Evolutionary conservation across 2,113 vertebrate species (phyloP).

Genomic region (Cheilinus undulatus): DNA sequence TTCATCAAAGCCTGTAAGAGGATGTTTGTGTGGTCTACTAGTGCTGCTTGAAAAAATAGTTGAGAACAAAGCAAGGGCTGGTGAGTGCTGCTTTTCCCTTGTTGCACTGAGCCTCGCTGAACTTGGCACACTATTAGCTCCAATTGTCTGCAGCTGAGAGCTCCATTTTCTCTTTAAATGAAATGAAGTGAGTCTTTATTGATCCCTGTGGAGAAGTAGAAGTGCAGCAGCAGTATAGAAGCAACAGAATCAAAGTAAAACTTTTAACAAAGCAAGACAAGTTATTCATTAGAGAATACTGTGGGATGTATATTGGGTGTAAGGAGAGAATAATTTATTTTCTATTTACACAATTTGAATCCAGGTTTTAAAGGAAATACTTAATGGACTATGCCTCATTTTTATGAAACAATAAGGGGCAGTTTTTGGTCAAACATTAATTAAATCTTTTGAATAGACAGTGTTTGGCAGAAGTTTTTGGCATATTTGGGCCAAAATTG

Average conservation of each 20-base stretch:
- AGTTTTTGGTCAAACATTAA: too few relatives aligned
- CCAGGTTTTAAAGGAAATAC: too few relatives aligned
- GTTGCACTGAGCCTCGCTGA: neutral
- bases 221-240: neutral
- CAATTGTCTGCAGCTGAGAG: conserved; percentile 6
- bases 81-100: neutral
- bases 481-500: too few relatives aligned
- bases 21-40: neutral
- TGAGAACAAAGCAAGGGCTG: neutral
- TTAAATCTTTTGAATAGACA: too few relatives aligned
- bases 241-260: neutral
- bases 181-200: conserved; percentile 27
- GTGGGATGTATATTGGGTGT: neutral
- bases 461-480: too few relatives aligned
- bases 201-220: conserved; percentile 21
- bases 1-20: neutral
- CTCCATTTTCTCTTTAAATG: conserved; percentile 30
- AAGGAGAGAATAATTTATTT: neutral
- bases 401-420: neutral
- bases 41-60: neutral
- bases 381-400: too few relatives aligned
- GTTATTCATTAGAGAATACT: neutral
- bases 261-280: neutral
- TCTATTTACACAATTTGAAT: too few relatives aligned
- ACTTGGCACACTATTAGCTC: conserved; percentile 11